These are phyloP conservation scores for Rugalucina vietnamica DNA, from an alignment of 2,888 invertebrate species.

Conservation along the genomic window DNA sequence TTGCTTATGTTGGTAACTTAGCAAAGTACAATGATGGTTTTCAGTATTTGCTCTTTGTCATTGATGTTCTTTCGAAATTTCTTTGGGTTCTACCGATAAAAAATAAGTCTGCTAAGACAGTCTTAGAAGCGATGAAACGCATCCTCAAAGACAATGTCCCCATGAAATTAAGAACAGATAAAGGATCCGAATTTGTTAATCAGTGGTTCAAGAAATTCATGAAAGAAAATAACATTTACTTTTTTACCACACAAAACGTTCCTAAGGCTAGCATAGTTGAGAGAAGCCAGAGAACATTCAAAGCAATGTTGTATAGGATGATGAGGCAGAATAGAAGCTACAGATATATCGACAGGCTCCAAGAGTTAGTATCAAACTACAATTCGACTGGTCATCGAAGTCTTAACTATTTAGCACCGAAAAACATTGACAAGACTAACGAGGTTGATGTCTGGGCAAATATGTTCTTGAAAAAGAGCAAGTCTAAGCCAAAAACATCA, in stretches of 20 bases:
- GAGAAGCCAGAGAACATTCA: neutral
- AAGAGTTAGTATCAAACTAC: conserved; percentile 4
- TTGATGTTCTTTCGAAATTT: conserved; percentile 7
- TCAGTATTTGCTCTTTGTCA: conserved; percentile 3
- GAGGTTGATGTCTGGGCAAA: conserved; percentile 12
- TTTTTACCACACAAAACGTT: conserved; percentile 9
- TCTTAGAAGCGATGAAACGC: neutral
- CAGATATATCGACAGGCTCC: conserved; percentile 8
- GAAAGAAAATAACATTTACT: neutral
- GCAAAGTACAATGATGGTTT: neutral
- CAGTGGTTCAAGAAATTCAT: neutral
- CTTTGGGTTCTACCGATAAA: conserved; percentile 16
- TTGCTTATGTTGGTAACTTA: neutral
- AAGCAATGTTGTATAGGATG: neutral
- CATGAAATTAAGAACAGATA: conserved; percentile 2
- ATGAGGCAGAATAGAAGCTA: neutral
- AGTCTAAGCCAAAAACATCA: neutral
- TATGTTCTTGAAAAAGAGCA: conserved; percentile 13
- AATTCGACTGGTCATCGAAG: conserved; percentile 16
- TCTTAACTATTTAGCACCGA: conserved; percentile 3
- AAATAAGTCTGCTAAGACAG: conserved; percentile 1
- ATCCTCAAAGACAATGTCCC: neutral
- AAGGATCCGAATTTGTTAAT: conserved; percentile 6
- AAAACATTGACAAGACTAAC: neutral
- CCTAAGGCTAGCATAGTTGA: conserved; percentile 1